A percentile compares a stretch with the other conserved stretches of the same genome.
Conservation (phyloP, 1,140 invertebrate genomes). For the Caenorhabditis tropicalis region DNA sequence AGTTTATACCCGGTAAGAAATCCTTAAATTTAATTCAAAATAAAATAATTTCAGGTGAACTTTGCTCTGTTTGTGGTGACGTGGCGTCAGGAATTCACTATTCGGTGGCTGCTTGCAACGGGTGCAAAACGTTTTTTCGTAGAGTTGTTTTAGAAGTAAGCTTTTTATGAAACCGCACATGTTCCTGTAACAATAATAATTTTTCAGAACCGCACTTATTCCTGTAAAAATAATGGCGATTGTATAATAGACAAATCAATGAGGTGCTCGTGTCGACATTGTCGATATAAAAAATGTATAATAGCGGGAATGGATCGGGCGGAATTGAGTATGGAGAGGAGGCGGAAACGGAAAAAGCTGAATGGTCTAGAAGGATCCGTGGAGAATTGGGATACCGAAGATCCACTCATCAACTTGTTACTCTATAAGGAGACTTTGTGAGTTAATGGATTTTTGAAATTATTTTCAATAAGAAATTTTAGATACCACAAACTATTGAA, state of each 20-base stretch:
- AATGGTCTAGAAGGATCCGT: slow-evolving; percentile 49
- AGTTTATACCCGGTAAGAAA: slow-evolving; percentile 15
- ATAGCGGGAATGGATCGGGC: slow-evolving; percentile 66
- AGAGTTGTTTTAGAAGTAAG: slow-evolving; percentile 63
- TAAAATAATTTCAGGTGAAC: slow-evolving; percentile 59
- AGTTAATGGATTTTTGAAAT: background rate
- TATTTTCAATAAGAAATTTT: background rate
- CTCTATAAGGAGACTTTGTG: slow-evolving; percentile 21
- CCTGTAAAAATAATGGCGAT: slow-evolving; percentile 68
- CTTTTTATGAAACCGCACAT: slow-evolving; percentile 67
- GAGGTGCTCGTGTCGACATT: slow-evolving; percentile 65
- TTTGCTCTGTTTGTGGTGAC: slow-evolving; percentile 67
- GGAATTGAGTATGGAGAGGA: slow-evolving; percentile 69
- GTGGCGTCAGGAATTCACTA: slow-evolving; percentile 65
- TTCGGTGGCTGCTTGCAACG: slow-evolving; percentile 62
- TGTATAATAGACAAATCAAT: slow-evolving; percentile 67
- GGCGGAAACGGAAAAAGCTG: slow-evolving; percentile 62
- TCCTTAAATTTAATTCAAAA: background rate
- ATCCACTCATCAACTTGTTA: slow-evolving; percentile 47
- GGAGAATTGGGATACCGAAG: background rate
- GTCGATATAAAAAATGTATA: slow-evolving; percentile 68
- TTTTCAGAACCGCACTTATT: slow-evolving; percentile 69
- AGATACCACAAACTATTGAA: slow-evolving; percentile 45
- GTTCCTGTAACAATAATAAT: slow-evolving; percentile 69
- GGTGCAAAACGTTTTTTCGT: slow-evolving; percentile 65